Evolutionary conservation across 2,888 invertebrate genomes (phyloP).

Genomic region (Ormyrus rosae): DNA sequence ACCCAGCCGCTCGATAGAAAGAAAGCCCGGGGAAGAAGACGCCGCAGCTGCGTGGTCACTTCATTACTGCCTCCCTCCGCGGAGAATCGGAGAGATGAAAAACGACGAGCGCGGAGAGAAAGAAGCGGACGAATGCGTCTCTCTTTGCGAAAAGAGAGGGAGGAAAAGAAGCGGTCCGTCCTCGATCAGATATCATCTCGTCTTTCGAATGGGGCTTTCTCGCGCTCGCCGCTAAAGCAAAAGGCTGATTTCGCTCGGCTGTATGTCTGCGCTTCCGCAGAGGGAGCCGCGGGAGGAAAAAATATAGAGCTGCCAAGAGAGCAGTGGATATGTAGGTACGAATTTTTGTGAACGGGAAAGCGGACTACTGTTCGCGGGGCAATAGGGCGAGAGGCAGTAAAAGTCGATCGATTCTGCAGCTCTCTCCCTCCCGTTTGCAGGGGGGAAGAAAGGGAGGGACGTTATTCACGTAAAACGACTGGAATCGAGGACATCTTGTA

Average conservation of each 20-base stretch:
- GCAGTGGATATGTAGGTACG: not conserved
- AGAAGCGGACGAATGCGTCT: not conserved
- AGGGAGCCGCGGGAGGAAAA: not conserved
- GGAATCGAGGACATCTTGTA: conserved; percentile 41
- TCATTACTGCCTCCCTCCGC: conserved; percentile 11
- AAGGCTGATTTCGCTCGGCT: conserved; percentile 12
- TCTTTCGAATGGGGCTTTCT: conserved; percentile 27
- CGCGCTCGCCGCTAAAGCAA: not conserved
- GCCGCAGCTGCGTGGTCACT: conserved; percentile 7
- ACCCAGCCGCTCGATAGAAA: not conserved
- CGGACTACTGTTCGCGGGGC: not conserved
- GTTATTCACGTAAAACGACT: conserved; percentile 46
- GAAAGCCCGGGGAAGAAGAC: not conserved
- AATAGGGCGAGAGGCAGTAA: conserved; percentile 40
- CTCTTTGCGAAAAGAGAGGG: not conserved
- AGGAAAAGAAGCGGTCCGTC: not conserved
- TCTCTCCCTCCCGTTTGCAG: not conserved
- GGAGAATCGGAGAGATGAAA: conserved; percentile 37
- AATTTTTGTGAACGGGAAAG: conserved; percentile 21
- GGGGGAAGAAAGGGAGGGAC: conserved; percentile 12
- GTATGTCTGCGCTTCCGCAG: not conserved
- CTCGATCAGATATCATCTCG: conserved; percentile 45
- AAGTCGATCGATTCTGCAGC: conserved; percentile 36
- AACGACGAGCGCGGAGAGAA: conserved; percentile 13
- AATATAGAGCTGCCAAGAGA: conserved; percentile 1